These are phyloP conservation scores for Sebastes jordani DNA, from an alignment of 2,797 vertebrate species.

Conservation along the genomic window DNA sequence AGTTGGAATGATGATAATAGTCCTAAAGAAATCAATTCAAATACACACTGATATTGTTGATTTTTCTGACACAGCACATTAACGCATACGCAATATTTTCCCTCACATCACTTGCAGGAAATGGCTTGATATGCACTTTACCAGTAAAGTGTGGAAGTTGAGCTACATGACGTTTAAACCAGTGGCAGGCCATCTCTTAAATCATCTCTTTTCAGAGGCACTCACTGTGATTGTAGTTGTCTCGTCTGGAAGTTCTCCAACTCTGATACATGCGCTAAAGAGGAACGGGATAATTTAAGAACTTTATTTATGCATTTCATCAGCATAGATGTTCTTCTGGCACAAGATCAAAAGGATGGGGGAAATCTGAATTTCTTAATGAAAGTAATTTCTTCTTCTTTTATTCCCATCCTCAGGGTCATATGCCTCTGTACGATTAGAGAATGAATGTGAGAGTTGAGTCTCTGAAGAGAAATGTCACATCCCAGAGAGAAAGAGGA, in stretches of 20 bases:
- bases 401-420: slow-evolving; percentile 87
- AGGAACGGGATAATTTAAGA: slow-evolving; percentile 83
- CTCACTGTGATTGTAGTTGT: slow-evolving; percentile 83
- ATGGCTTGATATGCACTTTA: slow-evolving; percentile 43
- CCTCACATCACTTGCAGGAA: slow-evolving; percentile 50
- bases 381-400: slow-evolving; percentile 88
- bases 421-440: slow-evolving; percentile 82
- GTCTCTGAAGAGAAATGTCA: slow-evolving; percentile 76
- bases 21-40: slow-evolving; percentile 3
- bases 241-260: slow-evolving; percentile 85
- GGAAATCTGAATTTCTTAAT: slow-evolving; percentile 87
- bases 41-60: not conserved
- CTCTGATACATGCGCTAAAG: slow-evolving; percentile 77
- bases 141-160: slow-evolving; percentile 47
- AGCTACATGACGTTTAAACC: slow-evolving; percentile 53
- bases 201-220: slow-evolving; percentile 78
- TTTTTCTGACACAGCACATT: slow-evolving; percentile 7
- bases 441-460: slow-evolving; percentile 75
- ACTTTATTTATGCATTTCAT: slow-evolving; percentile 89
- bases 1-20: not conserved
- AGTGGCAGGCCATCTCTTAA: slow-evolving; percentile 72
- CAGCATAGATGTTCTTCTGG: slow-evolving; percentile 89
- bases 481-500: slow-evolving; percentile 58
- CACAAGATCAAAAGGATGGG: slow-evolving; percentile 85
- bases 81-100: slow-evolving; percentile 13